Percentiles rank a stretch among this genome's conserved stretches.
These are phyloP conservation scores for Silurus lanzhouensis DNA, from an alignment of 2,797 vertebrate species.

Conservation along the genomic window DNA sequence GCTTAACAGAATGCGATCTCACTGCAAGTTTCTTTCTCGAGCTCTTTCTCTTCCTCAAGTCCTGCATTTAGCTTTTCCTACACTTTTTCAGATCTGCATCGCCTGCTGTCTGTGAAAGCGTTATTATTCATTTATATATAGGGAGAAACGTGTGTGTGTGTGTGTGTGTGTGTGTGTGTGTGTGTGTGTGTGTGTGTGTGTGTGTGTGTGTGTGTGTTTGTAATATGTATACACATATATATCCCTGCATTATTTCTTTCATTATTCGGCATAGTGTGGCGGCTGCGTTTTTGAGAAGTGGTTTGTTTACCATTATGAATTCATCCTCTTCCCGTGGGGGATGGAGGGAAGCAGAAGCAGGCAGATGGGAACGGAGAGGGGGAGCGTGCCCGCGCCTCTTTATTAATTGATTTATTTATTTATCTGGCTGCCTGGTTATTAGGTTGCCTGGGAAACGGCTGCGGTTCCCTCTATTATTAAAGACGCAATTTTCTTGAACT, in stretches of 20 bases:
- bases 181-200: not conserved
- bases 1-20: not conserved
- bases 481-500: conserved; percentile 80
- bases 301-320: conserved; percentile 59
- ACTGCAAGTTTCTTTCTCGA: not conserved
- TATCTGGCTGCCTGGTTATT: conserved; percentile 81
- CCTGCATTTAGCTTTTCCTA: not conserved
- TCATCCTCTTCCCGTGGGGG: conserved; percentile 59
- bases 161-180: conserved; percentile 3
- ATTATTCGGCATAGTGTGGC: conserved; percentile 43
- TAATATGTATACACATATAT: not conserved
- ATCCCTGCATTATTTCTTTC: conserved; percentile 44
- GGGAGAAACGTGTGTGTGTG: not conserved
- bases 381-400: conserved; percentile 73
- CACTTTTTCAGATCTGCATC: conserved; percentile 9
- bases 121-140: conserved; percentile 39
- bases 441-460: conserved; percentile 82
- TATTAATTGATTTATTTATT: conserved; percentile 88
- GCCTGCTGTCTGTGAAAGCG: conserved; percentile 9
- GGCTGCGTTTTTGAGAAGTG: conserved; percentile 55
- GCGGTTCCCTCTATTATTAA: conserved; percentile 79
- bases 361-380: conserved; percentile 68
- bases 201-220: not conserved
- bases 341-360: conserved; percentile 58
- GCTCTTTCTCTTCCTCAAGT: not conserved